A percentile compares a stretch with the other conserved stretches of the same genome.
Conservation (phyloP, 2,113 vertebrate genomes). For the Hassar affinis region DNA sequence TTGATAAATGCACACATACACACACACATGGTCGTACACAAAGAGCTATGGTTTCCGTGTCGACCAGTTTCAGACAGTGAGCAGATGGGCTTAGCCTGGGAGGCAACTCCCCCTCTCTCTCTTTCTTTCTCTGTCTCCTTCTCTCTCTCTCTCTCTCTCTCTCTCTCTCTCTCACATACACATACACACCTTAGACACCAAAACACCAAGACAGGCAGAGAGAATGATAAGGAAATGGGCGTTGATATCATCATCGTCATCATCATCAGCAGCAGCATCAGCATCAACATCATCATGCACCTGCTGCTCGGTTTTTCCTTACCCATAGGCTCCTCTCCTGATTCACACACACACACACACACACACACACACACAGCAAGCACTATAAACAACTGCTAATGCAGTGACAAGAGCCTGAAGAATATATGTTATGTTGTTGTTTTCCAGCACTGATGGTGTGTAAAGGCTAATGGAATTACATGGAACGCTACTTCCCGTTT, state of each 20-base stretch:
- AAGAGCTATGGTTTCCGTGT: constrained; percentile 35
- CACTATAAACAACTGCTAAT: background rate
- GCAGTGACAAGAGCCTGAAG: constrained; percentile 3
- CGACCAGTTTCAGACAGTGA: constrained; percentile 19
- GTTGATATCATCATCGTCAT: constrained; percentile 11
- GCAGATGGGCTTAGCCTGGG: constrained; percentile 30
- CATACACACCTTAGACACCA: constrained; percentile 1
- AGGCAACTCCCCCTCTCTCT: constrained; percentile 13
- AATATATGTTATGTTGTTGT: background rate
- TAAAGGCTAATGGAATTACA: constrained; percentile 23
- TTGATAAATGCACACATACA: background rate
- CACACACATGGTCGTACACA: background rate
- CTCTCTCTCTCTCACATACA: background rate
- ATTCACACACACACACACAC: background rate
- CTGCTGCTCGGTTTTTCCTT: constrained; percentile 16
- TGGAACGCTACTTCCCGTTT: background rate
- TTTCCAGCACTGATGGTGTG: background rate
- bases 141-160: constrained; percentile 11
- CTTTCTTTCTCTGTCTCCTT: background rate
- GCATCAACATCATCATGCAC: constrained; percentile 21
- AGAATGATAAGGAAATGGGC: background rate
- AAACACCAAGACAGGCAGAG: constrained; percentile 10
- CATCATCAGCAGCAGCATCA: constrained; percentile 24
- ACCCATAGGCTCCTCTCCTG: background rate
- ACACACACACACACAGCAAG: constrained; percentile 5